These are phyloP conservation scores for Asobara japonica DNA, from an alignment of 1,140 invertebrate genomes.

Conservation along the genomic window DNA sequence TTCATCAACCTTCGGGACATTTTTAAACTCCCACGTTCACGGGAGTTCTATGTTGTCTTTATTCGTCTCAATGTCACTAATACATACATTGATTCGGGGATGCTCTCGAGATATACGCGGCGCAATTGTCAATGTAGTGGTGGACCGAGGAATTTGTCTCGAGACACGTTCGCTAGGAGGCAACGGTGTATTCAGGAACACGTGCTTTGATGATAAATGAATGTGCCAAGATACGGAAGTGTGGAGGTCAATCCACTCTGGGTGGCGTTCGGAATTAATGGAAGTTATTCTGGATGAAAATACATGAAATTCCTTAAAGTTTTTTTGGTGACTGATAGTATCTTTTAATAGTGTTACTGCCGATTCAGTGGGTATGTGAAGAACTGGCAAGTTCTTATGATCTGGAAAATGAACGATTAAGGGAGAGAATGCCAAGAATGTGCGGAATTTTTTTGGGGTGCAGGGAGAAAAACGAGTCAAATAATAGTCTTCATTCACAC, in stretches of 20 bases:
- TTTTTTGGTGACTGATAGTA: too few species aligned
- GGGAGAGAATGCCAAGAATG: too few species aligned
- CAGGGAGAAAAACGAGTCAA: too few species aligned
- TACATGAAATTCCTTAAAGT: too few species aligned
- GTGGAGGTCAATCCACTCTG: not conserved
- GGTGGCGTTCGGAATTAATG: not conserved
- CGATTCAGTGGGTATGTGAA: too few species aligned
- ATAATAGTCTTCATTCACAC: too few species aligned
- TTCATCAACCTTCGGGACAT: not conserved
- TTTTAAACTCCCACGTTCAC: not conserved
- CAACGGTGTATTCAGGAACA: not conserved
- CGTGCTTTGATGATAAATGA: conserved; percentile 3
- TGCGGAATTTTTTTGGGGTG: too few species aligned
- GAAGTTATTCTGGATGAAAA: too few species aligned
- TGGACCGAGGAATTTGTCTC: not conserved
- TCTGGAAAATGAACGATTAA: too few species aligned
- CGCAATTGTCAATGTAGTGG: not conserved
- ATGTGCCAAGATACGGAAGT: not conserved
- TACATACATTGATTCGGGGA: not conserved
- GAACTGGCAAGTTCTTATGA: too few species aligned
- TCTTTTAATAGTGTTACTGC: too few species aligned
- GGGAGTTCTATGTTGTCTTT: not conserved
- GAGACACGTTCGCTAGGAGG: not conserved
- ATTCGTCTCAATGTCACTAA: not conserved
- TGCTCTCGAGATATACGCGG: not conserved